phyloP scores from a whole-genome alignment of 2,888 invertebrate genomes.

The Graphium colonna region DNA sequence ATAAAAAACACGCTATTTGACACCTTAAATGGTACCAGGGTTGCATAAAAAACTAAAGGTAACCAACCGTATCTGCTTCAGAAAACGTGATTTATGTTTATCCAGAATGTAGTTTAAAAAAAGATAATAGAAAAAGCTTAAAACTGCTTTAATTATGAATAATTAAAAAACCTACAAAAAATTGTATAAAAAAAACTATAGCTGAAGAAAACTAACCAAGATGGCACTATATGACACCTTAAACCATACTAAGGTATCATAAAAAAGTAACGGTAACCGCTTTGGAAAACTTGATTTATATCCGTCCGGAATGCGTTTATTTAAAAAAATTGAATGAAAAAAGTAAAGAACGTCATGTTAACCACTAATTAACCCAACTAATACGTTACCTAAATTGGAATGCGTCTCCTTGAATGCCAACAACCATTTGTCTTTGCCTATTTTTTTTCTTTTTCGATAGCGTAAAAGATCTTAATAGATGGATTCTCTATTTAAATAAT shows the following conservation, averaged over 20 bases:
- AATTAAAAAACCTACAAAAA: too few species aligned
- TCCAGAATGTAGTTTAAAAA: too few species aligned
- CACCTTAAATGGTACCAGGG: conserved; percentile 67
- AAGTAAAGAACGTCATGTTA: conserved; percentile 37
- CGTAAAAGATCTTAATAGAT: conserved; percentile 16
- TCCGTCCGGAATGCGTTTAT: conserved; percentile 31
- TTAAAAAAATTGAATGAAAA: conserved; percentile 36
- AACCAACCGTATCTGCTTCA: too few species aligned
- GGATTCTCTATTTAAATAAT: conserved; percentile 13
- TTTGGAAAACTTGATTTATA: conserved; percentile 69
- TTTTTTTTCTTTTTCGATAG: conserved; percentile 25
- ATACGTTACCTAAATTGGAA: conserved; percentile 46
- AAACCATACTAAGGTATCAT: too few species aligned
- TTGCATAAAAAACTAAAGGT: conserved; percentile 53
- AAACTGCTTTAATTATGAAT: too few species aligned
- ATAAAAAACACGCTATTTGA: conserved; percentile 55
- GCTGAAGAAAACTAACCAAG: too few species aligned
- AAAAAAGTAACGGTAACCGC: conserved; percentile 62
- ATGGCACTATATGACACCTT: too few species aligned
- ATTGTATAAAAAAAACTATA: too few species aligned
- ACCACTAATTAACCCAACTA: conserved; percentile 70
- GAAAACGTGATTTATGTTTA: too few species aligned
- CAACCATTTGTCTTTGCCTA: conserved; percentile 36
- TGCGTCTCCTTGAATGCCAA: conserved; percentile 46
- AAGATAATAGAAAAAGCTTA: too few species aligned